Evolutionary conservation across 2,797 vertebrate genomes (phyloP), one percentile per base, ranked within the genome.

Genomic region (Anguilla pacifica): DNA sequence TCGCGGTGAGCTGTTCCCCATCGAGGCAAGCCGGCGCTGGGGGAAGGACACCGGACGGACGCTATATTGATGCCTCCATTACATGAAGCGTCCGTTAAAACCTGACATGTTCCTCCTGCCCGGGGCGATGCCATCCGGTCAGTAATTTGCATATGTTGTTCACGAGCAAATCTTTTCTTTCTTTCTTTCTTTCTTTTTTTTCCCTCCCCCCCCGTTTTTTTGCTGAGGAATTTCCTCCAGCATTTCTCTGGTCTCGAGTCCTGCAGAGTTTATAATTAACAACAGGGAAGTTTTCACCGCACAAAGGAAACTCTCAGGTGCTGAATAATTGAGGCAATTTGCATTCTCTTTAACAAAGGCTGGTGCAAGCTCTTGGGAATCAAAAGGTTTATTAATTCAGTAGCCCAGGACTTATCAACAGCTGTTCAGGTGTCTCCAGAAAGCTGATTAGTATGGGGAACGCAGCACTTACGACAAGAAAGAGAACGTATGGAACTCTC

Each of bases 381-480:
- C 93, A 94, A 92, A 39, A 94, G 93, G 91, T 95, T 95, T 94
- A 95, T 95, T 94, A 94, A 95, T 93, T 93, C 70, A 17, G 90
- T 90, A 83, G 43, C 91, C 90, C 89, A 92, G 91, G 93, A 91
- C 94, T 92, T 94, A 93, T 93, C 90, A 93, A 90, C 92, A 93
- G 90, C 91, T 93, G 92, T 92, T 93, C 92, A 93, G 90, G 91
- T 93, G 92, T 91, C 86, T 91, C 91, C 89, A 67, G 88, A 85
- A 84, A 46, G 79, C 90, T 90, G 88, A 90, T 89, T 90, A 86
- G 86, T 88, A 89, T 87, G 82, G 82, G 82, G 57, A 84, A 57
- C 19, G 25, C 35, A 17, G 82, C 53, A 55, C 57, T 84, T 84
- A 84, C 11, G 53, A n/a, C 82, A 53, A 57, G 82, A 55, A 55